phyloP scores from a whole-genome alignment of 2,797 vertebrate species.

The Varecia variegata region DNA sequence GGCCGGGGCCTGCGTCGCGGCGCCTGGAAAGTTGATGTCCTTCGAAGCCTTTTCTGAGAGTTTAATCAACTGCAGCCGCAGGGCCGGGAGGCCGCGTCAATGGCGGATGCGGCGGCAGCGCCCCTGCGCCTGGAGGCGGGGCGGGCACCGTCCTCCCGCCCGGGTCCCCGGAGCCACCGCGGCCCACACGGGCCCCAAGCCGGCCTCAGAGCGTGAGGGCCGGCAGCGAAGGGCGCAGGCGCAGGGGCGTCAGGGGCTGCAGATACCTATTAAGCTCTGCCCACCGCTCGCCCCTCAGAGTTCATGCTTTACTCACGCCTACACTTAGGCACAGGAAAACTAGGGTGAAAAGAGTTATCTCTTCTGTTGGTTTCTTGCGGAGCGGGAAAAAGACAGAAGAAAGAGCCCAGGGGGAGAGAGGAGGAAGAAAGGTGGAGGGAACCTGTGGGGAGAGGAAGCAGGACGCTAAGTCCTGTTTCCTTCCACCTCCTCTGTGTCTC shows the following conservation, averaged over 20 bases:
- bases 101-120: neutral
- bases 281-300: neutral
- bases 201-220: fast-evolving
- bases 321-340: neutral
- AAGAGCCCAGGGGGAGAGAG: neutral
- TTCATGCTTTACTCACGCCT: neutral
- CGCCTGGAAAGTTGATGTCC: neutral
- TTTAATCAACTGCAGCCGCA: neutral
- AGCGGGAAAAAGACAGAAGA: no score
- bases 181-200: no score
- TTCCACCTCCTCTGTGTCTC: neutral
- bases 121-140: neutral
- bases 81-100: neutral
- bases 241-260: neutral
- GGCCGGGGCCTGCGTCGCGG: neutral
- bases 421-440: neutral
- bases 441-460: neutral
- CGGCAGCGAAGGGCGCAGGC: neutral
- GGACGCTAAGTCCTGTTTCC: fast-evolving
- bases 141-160: neutral
- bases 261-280: neutral
- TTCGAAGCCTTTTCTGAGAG: neutral
- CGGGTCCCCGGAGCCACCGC: no score
- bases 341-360: neutral
- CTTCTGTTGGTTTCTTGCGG: neutral